Percentiles rank a stretch among this genome's conserved stretches.
These are phyloP conservation scores for Acyrthosiphon pisum DNA, from an alignment of 1,140 invertebrate species.

Conservation along the genomic window DNA sequence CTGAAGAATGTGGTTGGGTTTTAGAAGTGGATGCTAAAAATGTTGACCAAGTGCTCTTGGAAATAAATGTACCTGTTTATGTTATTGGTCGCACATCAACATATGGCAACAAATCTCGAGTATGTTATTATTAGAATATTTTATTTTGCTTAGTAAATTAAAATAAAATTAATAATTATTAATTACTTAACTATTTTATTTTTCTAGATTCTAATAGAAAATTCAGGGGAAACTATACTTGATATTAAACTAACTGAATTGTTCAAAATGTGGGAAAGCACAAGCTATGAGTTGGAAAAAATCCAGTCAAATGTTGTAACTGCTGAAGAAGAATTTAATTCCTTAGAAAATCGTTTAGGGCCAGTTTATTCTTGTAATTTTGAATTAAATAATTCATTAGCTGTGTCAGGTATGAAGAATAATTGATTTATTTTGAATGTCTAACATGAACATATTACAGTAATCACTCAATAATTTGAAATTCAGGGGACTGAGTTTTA, in stretches of 20 bases:
- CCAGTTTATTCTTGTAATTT: conserved; percentile 70
- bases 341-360: conserved; percentile 67
- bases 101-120: conserved; percentile 73
- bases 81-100: conserved; percentile 75
- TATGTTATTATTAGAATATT: conserved; percentile 60
- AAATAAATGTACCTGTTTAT: conserved; percentile 71
- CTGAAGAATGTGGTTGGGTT: conserved; percentile 93
- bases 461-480: too few relatives aligned
- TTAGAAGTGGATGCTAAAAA: conserved; percentile 76
- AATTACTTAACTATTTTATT: conserved; percentile 37
- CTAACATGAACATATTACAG: neutral
- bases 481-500: too few relatives aligned
- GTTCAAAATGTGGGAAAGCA: conserved; percentile 92
- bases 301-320: conserved; percentile 82
- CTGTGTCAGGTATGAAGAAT: neutral
- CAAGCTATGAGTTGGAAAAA: conserved; percentile 87
- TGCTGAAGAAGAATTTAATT: conserved; percentile 79
- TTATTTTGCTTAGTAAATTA: neutral
- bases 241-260: conserved; percentile 72
- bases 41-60: conserved; percentile 68
- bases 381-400: conserved; percentile 73
- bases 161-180: neutral
- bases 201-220: conserved; percentile 67
- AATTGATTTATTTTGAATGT: too few relatives aligned
- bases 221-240: conserved; percentile 71